These are phyloP conservation scores for Monoplex corrugatus DNA, from an alignment of 2,888 invertebrate species.

Conservation along the genomic window DNA sequence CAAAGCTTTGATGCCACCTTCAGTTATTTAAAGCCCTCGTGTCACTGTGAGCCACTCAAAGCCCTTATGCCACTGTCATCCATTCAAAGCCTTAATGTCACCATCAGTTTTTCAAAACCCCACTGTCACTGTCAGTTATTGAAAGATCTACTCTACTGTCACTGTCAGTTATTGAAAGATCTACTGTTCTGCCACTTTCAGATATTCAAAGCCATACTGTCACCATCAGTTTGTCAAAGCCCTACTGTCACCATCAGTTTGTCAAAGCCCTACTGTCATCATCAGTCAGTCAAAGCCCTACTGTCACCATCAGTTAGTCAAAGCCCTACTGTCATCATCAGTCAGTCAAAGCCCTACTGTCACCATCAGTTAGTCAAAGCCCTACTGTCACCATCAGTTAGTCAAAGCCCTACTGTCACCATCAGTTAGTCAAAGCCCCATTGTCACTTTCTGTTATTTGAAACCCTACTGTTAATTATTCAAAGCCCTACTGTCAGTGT, in stretches of 20 bases:
- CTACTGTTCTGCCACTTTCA: slow-evolving; percentile 49
- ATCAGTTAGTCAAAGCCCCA: slow-evolving; percentile 16
- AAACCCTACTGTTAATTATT: too few species aligned
- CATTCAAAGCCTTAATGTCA: slow-evolving; percentile 34
- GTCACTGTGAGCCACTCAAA: slow-evolving; percentile 53
- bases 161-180: slow-evolving; percentile 53
- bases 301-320: slow-evolving; percentile 38
- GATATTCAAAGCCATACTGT: slow-evolving; percentile 10
- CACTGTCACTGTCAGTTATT: slow-evolving; percentile 58
- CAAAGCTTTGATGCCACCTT: slow-evolving; percentile 50
- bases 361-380: slow-evolving; percentile 55
- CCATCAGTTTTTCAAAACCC: slow-evolving; percentile 29
- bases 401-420: slow-evolving; percentile 6
- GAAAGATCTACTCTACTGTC: slow-evolving; percentile 53
- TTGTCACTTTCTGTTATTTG: slow-evolving; percentile 47
- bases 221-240: slow-evolving; percentile 48
- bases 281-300: slow-evolving; percentile 52
- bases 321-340: slow-evolving; percentile 52
- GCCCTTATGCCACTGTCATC: slow-evolving; percentile 58
- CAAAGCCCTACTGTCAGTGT: slow-evolving; percentile 60
- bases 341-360: slow-evolving; percentile 49
- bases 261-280: slow-evolving; percentile 55
- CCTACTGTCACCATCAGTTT: slow-evolving; percentile 56
- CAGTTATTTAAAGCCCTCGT: slow-evolving; percentile 23
- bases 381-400: slow-evolving; percentile 42